Evolutionary conservation across 2,888 invertebrate species (phyloP).

Genomic region (Volucella zonaria): DNA sequence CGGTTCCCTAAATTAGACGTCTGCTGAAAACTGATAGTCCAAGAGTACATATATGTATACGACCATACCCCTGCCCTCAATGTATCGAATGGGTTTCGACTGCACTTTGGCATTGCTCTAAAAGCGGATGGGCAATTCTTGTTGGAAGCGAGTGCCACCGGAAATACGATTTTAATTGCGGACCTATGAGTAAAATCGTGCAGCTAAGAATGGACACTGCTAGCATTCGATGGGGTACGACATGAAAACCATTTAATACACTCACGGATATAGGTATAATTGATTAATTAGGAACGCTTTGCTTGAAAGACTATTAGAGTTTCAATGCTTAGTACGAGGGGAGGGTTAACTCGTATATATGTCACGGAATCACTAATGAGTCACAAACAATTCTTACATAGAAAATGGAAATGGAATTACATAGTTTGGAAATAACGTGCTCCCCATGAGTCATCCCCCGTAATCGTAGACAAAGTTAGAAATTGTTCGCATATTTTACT

Average conservation of each 20-base stretch:
- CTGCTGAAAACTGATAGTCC: not conserved
- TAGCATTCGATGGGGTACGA: constrained; percentile 1
- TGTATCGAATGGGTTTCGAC: constrained; percentile 13
- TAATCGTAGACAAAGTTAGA: constrained; percentile 3
- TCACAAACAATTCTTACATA: constrained; percentile 1
- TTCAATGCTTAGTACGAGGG: not conserved
- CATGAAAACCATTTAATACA: constrained; percentile 17
- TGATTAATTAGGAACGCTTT: constrained; percentile 21
- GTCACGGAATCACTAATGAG: constrained; percentile 36
- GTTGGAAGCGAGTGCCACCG: constrained; percentile 22
- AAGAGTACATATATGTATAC: not conserved
- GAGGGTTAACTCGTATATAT: not conserved
- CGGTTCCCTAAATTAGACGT: constrained; percentile 32
- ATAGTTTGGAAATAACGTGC: constrained; percentile 9
- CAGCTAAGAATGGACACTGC: constrained; percentile 16
- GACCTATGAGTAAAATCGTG: constrained; percentile 36
- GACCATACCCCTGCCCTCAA: not conserved
- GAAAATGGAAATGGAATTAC: constrained; percentile 17
- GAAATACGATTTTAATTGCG: constrained; percentile 60
- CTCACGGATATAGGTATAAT: not conserved
- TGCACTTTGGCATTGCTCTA: constrained; percentile 25
- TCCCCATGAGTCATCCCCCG: constrained; percentile 17
- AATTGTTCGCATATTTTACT: not conserved
- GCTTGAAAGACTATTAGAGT: not conserved
- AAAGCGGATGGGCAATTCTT: constrained; percentile 2